Conservation (phyloP, 2,113 vertebrate genomes). For the Dendropsophus ebraccatus region DNA sequence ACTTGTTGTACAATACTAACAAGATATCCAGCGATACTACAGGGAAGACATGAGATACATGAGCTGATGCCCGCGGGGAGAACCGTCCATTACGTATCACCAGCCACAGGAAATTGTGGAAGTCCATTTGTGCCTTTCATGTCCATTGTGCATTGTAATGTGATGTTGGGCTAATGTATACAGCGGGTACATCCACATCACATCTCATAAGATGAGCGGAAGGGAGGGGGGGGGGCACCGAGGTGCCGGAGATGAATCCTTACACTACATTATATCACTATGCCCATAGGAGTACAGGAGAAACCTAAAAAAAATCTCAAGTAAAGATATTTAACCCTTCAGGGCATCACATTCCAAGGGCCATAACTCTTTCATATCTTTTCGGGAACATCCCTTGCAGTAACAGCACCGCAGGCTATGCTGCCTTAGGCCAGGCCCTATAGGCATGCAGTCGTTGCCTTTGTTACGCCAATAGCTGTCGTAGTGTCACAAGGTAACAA, state of each 20-base stretch:
- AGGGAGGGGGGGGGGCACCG: not conserved
- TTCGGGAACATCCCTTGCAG: too few species aligned
- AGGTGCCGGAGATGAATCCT: not conserved
- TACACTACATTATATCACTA: not conserved
- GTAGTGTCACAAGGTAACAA: too few species aligned
- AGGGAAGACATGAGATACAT: not conserved
- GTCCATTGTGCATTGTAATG: constrained; percentile 6
- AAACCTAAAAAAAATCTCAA: too few species aligned
- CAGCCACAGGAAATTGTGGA: not conserved
- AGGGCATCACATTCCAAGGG: too few species aligned
- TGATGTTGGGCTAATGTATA: not conserved
- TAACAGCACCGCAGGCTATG: too few species aligned
- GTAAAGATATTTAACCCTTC: not conserved
- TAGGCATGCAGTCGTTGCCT: too few species aligned
- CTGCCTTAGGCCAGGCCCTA: too few species aligned
- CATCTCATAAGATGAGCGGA: not conserved
- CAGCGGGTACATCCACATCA: not conserved
- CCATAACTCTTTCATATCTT: too few species aligned
- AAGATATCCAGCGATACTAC: too few species aligned
- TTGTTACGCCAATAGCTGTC: too few species aligned
- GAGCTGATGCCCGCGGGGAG: not conserved
- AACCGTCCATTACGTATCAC: not conserved
- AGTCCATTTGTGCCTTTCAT: not conserved
- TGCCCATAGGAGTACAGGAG: too few species aligned
- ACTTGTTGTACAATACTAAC: too few species aligned